Evolutionary conservation across 2,113 vertebrate species (phyloP), one percentile per base, ranked within the genome.

Genomic region (Saiga tatarica): DNA sequence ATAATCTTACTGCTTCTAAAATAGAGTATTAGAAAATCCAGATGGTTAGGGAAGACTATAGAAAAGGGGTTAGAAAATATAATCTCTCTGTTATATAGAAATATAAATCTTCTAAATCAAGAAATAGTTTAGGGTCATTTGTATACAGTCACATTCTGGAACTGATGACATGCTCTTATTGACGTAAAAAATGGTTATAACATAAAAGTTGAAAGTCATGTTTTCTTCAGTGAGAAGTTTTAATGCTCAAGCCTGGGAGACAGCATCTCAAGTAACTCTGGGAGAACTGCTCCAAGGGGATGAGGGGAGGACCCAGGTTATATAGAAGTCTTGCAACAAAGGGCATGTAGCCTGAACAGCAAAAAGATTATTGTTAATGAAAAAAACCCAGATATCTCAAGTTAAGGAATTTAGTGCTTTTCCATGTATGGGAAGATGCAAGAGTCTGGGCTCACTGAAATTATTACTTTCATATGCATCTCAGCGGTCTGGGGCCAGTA

Each of bases 1-100:
- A 42, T 60, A 60, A 74, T 90, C 67, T 81, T 67, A n/a, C 19
- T 78, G 17, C 4, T 81, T 92, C 90, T 86, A 64, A 67, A 62
- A 47, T 33, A 94, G 36, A 94, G 36, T 26, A 90, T 59, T 39
- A 95, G 93, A 86, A 96, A 95, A 89, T 90, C 25, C 23, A 81
- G 50, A 21, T 62, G 7, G 17, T 97, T 83, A 86, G 57, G 28
- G 87, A 96, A 79, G 42, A 67, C 71, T 28, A 87, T 7, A 84
- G 39, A 94, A 81, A 88, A 2, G 8, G 2, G 8, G 59, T 4
- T 39, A 87, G 23, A n/a, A 78, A 84, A 62, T 42, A 50, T 19
- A 6, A 52, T 52, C 50, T 50, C 50, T 91, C 64, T 91, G 3
- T 85, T 95, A 53, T 62, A 19, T 84, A 89, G 15, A 82, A 94